These are phyloP conservation scores for Gandaritis pyraliata DNA, from an alignment of 2,888 invertebrate species.

Conservation along the genomic window DNA sequence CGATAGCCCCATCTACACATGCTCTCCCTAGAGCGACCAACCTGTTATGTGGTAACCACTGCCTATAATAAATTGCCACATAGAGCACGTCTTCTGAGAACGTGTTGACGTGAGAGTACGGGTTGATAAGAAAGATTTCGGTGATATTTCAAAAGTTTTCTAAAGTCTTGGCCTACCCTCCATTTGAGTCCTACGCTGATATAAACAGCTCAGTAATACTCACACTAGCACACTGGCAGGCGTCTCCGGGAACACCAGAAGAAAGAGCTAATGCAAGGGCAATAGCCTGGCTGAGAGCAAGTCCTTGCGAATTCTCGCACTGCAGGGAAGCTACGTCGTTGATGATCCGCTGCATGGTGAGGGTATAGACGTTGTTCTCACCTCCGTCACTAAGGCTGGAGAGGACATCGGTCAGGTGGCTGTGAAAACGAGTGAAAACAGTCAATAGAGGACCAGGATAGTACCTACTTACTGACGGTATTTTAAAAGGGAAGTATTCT, in stretches of 20 bases:
- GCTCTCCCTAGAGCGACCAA: too few relatives aligned
- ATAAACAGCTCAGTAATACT: slow-evolving; percentile 43
- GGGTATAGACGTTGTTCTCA: slow-evolving; percentile 51
- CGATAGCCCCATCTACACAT: too few relatives aligned
- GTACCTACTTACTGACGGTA: too few relatives aligned
- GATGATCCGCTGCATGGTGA: slow-evolving; percentile 47
- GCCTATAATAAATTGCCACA: too few relatives aligned
- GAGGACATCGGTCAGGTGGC: slow-evolving; percentile 45
- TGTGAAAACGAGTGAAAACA: slow-evolving; percentile 2
- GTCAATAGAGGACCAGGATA: neutral
- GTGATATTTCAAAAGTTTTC: too few relatives aligned
- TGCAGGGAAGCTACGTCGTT: slow-evolving; percentile 51
- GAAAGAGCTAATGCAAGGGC: slow-evolving; percentile 52
- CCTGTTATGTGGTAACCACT: too few relatives aligned
- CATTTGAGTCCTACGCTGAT: neutral
- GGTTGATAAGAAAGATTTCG: too few relatives aligned
- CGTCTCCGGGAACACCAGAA: slow-evolving; percentile 61
- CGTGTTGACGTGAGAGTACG: too few relatives aligned
- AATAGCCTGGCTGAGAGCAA: slow-evolving; percentile 52
- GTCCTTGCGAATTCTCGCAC: slow-evolving; percentile 49
- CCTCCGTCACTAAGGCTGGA: slow-evolving; percentile 55
- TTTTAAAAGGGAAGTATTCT: too few relatives aligned
- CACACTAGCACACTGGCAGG: slow-evolving; percentile 63
- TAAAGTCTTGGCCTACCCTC: too few relatives aligned
- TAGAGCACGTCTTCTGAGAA: too few relatives aligned